Evolutionary conservation across 2,888 invertebrate species (phyloP).

Genomic region (Rhopalosiphum nymphaeae): DNA sequence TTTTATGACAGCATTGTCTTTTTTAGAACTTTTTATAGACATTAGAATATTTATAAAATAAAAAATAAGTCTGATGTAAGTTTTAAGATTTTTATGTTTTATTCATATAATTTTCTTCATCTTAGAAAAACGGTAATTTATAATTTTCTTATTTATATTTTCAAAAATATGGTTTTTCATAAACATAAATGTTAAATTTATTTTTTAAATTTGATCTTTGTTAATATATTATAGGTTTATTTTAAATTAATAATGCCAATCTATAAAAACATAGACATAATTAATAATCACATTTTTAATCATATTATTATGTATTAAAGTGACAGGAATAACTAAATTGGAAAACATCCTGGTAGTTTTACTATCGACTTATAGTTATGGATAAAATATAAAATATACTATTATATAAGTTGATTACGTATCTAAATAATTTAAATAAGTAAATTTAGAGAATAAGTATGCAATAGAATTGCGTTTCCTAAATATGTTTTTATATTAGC

Average conservation of each 20-base stretch:
- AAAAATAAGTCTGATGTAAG: not conserved
- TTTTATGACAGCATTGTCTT: not conserved
- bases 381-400: not conserved
- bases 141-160: not conserved
- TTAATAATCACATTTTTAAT: not conserved
- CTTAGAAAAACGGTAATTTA: not conserved
- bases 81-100: not conserved
- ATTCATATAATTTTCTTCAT: not conserved
- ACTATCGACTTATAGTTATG: not conserved
- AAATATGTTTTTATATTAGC: not conserved
- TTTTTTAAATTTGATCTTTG: not conserved
- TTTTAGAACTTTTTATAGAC: not conserved
- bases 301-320: not conserved
- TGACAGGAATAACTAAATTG: not conserved
- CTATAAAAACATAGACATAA: not conserved
- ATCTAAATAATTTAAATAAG: not conserved
- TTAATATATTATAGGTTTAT: not conserved
- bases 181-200: not conserved
- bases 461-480: not conserved
- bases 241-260: not conserved
- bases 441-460: not conserved
- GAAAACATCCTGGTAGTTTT: not conserved
- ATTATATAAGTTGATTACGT: not conserved
- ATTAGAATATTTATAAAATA: not conserved
- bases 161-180: not conserved